Percentiles rank a stretch among this genome's conserved stretches.
phyloP scores from a whole-genome alignment of 2,113 vertebrate species.

The Lipophrys pholis region DNA sequence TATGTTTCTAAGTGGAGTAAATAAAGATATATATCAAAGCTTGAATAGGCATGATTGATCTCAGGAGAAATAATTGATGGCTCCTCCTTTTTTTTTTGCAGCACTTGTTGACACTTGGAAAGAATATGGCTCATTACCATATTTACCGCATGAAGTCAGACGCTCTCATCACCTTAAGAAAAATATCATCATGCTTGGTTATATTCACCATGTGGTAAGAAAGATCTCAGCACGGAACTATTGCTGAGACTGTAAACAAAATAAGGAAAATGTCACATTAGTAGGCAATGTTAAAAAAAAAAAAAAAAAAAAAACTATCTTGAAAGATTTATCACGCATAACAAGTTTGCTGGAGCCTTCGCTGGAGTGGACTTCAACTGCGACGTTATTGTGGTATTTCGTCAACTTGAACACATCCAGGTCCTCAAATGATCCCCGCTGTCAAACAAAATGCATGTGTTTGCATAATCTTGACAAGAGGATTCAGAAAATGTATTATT shows the following conservation, averaged over 20 bases:
- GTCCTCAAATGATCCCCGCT: not conserved
- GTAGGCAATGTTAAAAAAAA: not conserved
- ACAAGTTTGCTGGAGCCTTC: not conserved
- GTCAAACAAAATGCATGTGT: not conserved
- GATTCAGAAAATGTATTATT: not conserved
- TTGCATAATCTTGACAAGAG: not conserved
- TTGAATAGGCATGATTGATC: not conserved
- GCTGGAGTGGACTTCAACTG: not conserved
- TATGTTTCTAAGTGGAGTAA: not conserved
- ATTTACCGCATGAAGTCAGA: not conserved
- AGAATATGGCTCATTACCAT: not conserved
- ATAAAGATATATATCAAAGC: not conserved
- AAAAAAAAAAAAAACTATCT: not conserved
- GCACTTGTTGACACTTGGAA: not conserved
- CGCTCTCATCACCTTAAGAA: no score
- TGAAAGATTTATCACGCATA: not conserved
- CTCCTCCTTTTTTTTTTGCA: not conserved
- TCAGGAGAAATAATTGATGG: not conserved
- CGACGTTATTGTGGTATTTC: conserved; percentile 4
- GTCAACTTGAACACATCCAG: not conserved
- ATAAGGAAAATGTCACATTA: no score
- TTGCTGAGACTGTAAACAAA: not conserved
- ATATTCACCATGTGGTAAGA: not conserved
- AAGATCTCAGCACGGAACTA: not conserved
- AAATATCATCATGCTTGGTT: not conserved